phyloP scores from a whole-genome alignment of 2,113 vertebrate genomes.

The Bufo bufo region DNA sequence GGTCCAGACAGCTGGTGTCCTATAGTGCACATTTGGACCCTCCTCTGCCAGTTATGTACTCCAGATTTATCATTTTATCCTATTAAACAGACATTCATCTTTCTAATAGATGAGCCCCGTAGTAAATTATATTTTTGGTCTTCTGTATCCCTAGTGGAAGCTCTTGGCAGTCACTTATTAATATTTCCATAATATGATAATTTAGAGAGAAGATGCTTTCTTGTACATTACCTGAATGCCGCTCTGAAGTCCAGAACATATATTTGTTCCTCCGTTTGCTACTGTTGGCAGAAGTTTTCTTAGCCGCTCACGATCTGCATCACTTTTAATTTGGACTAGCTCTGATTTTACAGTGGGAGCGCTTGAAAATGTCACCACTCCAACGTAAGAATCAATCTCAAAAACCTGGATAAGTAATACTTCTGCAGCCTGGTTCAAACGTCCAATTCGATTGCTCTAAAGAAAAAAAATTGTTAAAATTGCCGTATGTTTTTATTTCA shows the following conservation, averaged over 20 bases:
- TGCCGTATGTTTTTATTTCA: too few relatives aligned
- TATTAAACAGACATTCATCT: too few relatives aligned
- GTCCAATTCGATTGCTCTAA: conserved; percentile 58
- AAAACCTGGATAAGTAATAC: conserved; percentile 67
- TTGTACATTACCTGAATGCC: conserved; percentile 66
- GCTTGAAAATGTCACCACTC: conserved; percentile 68
- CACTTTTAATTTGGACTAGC: conserved; percentile 59
- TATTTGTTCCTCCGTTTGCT: conserved; percentile 62
- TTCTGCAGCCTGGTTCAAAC: conserved; percentile 65
- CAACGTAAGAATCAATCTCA: conserved; percentile 67
- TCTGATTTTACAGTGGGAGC: background rate
- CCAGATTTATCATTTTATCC: too few relatives aligned
- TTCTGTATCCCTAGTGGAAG: too few relatives aligned
- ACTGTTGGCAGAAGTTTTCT: conserved; percentile 53
- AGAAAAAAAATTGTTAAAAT: background rate
- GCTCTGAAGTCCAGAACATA: conserved; percentile 64
- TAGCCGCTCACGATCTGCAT: conserved; percentile 51
- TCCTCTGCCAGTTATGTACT: too few relatives aligned
- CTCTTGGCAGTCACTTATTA: too few relatives aligned
- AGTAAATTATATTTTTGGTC: too few relatives aligned
- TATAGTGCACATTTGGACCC: too few relatives aligned
- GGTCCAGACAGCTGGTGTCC: too few relatives aligned
- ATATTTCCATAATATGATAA: too few relatives aligned
- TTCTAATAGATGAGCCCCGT: too few relatives aligned
- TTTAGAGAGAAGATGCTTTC: too few relatives aligned